Evolutionary conservation across 2,113 vertebrate species (phyloP).

Genomic region (Mustela lutreola): DNA sequence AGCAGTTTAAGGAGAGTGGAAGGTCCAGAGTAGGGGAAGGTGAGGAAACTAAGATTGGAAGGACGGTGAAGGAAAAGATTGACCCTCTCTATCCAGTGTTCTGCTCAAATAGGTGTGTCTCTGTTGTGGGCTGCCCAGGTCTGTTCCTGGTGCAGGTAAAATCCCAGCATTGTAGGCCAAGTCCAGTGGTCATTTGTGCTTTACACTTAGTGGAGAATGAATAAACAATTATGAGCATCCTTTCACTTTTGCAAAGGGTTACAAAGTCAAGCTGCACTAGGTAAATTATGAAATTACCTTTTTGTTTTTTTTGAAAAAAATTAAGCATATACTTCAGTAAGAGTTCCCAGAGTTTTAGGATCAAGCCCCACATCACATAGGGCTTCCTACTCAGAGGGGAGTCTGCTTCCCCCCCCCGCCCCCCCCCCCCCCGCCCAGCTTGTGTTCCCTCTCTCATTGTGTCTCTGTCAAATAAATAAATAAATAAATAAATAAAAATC

Average conservation of each 20-base stretch:
- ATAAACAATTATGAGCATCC: not conserved
- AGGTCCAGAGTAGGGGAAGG: not conserved
- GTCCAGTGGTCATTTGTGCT: not conserved
- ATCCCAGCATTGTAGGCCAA: not conserved
- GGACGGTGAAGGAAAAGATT: not conserved
- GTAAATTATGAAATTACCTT: not conserved
- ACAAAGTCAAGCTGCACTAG: not conserved
- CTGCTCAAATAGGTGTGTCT: not conserved
- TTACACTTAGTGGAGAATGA: not conserved
- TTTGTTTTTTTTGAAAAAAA: conserved; percentile 17
- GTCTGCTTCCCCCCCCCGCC: too few species aligned
- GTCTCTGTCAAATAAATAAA: too few species aligned
- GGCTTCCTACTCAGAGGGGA: too few species aligned
- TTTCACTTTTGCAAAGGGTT: not conserved
- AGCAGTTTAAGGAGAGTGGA: not conserved
- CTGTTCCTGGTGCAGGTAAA: not conserved
- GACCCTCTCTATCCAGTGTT: not conserved
- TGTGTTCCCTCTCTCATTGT: too few species aligned
- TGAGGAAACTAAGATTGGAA: not conserved
- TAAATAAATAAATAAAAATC: too few species aligned
- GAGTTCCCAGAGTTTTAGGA: not conserved
- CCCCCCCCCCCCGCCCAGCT: too few species aligned
- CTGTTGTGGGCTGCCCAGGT: not conserved
- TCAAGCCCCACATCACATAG: too few species aligned
- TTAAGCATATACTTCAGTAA: not conserved